Conservation (phyloP, 2,797 vertebrate species). For the Tangara arthus region DNA sequence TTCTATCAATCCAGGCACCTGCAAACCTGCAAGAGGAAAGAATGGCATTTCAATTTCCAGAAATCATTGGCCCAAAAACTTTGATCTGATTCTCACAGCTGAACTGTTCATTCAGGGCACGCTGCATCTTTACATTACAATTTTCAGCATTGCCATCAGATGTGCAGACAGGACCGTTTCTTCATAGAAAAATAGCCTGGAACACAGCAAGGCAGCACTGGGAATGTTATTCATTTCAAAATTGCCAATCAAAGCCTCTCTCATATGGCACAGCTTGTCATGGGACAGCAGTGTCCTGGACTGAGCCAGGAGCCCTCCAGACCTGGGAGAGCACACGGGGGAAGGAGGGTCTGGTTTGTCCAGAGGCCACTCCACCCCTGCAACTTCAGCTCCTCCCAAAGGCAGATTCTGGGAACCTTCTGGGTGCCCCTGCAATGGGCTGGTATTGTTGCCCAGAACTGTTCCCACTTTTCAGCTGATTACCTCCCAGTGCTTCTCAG, state of each 20-base stretch:
- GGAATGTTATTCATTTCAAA: background rate
- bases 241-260: constrained; percentile 16
- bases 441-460: constrained; percentile 19
- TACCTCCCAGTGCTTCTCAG: constrained; percentile 58
- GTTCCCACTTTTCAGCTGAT: constrained; percentile 39
- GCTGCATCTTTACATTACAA: constrained; percentile 21
- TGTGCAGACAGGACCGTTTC: constrained; percentile 8
- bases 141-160: constrained; percentile 63
- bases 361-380: background rate
- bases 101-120: constrained; percentile 35
- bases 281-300: background rate
- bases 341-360: background rate
- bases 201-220: background rate
- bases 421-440: background rate
- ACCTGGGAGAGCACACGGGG: background rate
- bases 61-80: constrained; percentile 51
- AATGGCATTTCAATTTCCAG: constrained; percentile 57
- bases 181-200: constrained; percentile 27
- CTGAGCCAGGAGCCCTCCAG: background rate
- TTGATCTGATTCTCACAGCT: constrained; percentile 57
- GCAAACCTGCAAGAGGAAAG: constrained; percentile 43
- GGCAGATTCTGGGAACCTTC: background rate
- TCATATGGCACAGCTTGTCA: background rate
- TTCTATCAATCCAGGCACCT: constrained; percentile 15
- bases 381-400: background rate